Percentiles rank a stretch among this genome's conserved stretches.
These are phyloP conservation scores for Empidonax alnorum DNA, from an alignment of 2,113 vertebrate genomes.

Conservation along the genomic window DNA sequence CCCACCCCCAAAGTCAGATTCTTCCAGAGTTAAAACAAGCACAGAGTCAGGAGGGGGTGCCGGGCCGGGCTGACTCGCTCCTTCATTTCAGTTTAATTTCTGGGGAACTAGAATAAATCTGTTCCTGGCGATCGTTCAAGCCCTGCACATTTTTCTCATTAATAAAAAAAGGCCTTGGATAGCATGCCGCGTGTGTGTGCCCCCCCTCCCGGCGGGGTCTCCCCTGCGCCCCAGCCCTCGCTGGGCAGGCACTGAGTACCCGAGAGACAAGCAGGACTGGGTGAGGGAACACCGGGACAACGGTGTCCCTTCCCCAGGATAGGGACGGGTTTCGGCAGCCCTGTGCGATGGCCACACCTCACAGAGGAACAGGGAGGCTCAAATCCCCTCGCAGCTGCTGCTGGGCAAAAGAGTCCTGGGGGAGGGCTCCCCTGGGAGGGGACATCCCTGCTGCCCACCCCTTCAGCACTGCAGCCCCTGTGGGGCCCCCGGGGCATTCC, in stretches of 20 bases:
- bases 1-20: slow-evolving; percentile 74
- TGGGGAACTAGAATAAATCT: slow-evolving; percentile 76
- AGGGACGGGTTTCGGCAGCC: not conserved
- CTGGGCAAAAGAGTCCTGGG: not conserved
- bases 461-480: fast-evolving
- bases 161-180: slow-evolving; percentile 79
- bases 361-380: not conserved
- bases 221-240: not conserved
- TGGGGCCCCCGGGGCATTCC: not conserved
- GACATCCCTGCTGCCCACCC: not conserved
- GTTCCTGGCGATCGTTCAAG: slow-evolving; percentile 80
- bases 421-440: not conserved
- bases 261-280: not conserved
- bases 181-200: slow-evolving; percentile 56
- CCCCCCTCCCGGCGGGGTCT: slow-evolving; percentile 3
- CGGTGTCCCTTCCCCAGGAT: not conserved
- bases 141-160: slow-evolving; percentile 84
- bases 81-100: slow-evolving; percentile 81
- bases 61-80: slow-evolving; percentile 49
- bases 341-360: not conserved
- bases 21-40: slow-evolving; percentile 85
- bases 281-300: not conserved
- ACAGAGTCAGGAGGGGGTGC: slow-evolving; percentile 67
- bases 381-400: not conserved
- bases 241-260: not conserved